Evolutionary conservation across 2,113 vertebrate species (phyloP).

Genomic region (Calcarius ornatus): DNA sequence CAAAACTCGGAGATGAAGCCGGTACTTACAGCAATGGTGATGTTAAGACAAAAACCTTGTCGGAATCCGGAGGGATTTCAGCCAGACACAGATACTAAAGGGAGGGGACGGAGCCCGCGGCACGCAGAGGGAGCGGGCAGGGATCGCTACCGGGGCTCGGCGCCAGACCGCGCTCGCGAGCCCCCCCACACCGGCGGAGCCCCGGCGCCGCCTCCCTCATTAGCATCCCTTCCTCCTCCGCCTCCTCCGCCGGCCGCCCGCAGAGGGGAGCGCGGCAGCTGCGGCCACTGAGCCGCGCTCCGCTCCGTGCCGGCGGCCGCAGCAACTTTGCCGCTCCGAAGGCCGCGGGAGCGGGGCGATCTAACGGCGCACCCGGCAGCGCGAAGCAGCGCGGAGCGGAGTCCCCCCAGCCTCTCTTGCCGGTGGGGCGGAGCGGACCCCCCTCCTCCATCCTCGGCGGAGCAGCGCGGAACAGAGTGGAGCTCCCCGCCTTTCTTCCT

Average conservation of each 20-base stretch:
- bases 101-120: not conserved
- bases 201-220: not conserved
- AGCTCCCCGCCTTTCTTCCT: not conserved
- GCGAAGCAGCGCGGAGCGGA: not conserved
- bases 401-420: not conserved
- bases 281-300: not conserved
- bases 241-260: not conserved
- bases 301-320: not conserved
- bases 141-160: not conserved
- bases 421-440: not conserved
- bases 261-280: not conserved
- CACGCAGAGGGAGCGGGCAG: not conserved
- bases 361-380: not conserved
- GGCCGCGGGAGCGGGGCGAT: not conserved
- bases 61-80: accelerated
- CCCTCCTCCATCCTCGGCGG: not conserved
- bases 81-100: not conserved
- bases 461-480: not conserved
- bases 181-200: not conserved
- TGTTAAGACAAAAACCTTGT: not conserved
- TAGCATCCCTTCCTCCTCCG: not conserved
- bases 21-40: not conserved
- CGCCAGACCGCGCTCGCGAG: not conserved
- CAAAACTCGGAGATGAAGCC: not conserved
- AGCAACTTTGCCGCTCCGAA: not conserved